Conservation (phyloP, 2,797 vertebrate species). For the Lophius americanus region DNA sequence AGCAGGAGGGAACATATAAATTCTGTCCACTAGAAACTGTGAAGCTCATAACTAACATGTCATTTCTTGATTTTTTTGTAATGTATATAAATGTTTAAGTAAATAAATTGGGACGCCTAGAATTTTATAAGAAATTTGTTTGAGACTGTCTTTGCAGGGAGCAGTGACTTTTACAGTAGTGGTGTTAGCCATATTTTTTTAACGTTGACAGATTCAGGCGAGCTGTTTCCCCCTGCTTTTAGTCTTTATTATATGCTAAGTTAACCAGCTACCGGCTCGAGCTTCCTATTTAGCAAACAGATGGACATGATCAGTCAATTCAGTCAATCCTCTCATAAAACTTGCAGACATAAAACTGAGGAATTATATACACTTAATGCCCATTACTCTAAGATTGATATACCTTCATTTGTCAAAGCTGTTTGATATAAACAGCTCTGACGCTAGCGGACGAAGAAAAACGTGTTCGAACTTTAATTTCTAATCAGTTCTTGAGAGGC, state of each 20-base stretch:
- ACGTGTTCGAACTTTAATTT: slow-evolving; percentile 21
- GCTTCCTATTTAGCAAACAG: no score
- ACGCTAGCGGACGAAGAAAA: slow-evolving; percentile 17
- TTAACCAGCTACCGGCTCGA: background rate
- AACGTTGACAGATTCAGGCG: background rate
- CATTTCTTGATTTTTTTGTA: background rate
- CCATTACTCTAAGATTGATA: background rate
- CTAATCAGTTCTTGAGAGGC: slow-evolving; percentile 8
- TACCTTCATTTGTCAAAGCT: background rate
- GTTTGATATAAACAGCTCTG: slow-evolving; percentile 10
- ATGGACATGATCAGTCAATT: background rate
- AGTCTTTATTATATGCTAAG: background rate
- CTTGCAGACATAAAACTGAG: background rate
- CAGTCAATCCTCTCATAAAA: background rate
- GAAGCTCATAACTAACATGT: background rate
- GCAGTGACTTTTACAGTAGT: background rate
- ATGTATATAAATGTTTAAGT: no score
- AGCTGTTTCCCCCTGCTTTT: background rate
- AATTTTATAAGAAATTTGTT: background rate
- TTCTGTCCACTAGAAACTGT: background rate
- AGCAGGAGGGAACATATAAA: background rate
- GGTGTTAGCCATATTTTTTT: background rate
- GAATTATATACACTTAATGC: background rate
- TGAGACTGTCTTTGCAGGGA: background rate
- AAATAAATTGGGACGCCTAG: no score